phyloP scores from a whole-genome alignment of 1,140 invertebrate genomes.

The Orius insidiosus region DNA sequence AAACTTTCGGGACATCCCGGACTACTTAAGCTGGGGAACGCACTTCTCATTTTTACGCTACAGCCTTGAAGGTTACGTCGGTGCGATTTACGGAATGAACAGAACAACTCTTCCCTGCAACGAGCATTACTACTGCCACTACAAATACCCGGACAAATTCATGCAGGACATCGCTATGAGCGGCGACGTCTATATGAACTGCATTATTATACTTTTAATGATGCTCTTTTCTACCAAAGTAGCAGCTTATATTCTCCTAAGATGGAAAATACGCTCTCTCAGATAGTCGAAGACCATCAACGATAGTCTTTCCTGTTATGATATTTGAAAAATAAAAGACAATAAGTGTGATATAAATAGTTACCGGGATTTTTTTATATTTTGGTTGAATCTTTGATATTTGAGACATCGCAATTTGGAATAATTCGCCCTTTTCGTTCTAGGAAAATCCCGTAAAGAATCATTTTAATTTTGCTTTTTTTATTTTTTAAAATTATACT shows the following conservation, averaged over 20 bases:
- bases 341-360: no score
- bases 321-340: no score
- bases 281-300: constrained; percentile 29
- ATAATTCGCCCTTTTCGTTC: no score
- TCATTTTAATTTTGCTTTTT: no score
- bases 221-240: constrained; percentile 55
- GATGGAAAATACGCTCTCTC: constrained; percentile 53
- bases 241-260: constrained; percentile 58
- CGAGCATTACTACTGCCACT: constrained; percentile 46
- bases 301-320: no score
- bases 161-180: constrained; percentile 61
- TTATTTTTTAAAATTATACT: no score
- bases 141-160: constrained; percentile 50
- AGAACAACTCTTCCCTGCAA: constrained; percentile 44
- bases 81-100: constrained; percentile 65
- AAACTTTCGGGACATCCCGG: constrained; percentile 52
- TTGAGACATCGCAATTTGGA: no score
- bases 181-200: constrained; percentile 65
- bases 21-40: constrained; percentile 70
- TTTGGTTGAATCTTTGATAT: no score
- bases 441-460: no score
- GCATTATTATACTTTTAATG: constrained; percentile 50
- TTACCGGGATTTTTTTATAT: no score
- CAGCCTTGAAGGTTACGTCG: constrained; percentile 63
- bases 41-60: constrained; percentile 77